Percentiles rank a stretch among this genome's conserved stretches.
phyloP scores from a whole-genome alignment of 2,888 invertebrate species.

The Cephus sareptanus region DNA sequence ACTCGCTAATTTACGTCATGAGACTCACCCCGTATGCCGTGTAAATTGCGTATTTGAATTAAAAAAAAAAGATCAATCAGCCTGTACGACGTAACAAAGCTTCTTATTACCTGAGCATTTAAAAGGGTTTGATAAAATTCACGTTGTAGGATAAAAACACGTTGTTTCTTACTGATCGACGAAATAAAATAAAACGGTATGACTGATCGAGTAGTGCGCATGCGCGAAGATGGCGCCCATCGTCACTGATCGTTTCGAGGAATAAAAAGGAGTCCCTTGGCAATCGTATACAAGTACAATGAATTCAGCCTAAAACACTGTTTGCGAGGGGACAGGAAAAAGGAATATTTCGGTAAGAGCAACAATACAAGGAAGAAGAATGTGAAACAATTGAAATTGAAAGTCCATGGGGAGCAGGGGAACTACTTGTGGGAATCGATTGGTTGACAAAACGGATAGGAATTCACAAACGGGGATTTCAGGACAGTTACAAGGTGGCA shows the following conservation, averaged over 20 bases:
- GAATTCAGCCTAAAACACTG: not conserved
- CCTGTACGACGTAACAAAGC: not conserved
- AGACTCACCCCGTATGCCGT: not conserved
- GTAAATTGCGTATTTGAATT: not conserved
- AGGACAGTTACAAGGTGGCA: not conserved
- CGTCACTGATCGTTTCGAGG: not conserved
- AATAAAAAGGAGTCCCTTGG: not conserved
- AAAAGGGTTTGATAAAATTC: not conserved
- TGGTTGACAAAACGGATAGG: not conserved
- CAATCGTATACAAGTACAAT: not conserved
- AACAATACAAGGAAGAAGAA: not conserved
- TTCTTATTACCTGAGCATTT: not conserved
- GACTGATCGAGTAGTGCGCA: not conserved
- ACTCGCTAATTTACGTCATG: constrained; percentile 6
- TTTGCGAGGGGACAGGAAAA: not conserved
- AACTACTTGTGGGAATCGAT: not conserved
- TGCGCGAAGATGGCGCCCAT: not conserved
- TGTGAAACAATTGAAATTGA: not conserved
- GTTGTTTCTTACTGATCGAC: not conserved
- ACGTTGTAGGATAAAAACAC: not conserved
- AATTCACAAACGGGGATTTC: not conserved
- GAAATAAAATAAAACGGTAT: not conserved
- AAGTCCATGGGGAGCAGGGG: not conserved
- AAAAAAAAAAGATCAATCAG: not conserved
- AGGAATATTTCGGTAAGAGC: no score